Base-by-base conservation (phyloP, 2,797 vertebrate species). In the Myotis daubentonii region DNA sequence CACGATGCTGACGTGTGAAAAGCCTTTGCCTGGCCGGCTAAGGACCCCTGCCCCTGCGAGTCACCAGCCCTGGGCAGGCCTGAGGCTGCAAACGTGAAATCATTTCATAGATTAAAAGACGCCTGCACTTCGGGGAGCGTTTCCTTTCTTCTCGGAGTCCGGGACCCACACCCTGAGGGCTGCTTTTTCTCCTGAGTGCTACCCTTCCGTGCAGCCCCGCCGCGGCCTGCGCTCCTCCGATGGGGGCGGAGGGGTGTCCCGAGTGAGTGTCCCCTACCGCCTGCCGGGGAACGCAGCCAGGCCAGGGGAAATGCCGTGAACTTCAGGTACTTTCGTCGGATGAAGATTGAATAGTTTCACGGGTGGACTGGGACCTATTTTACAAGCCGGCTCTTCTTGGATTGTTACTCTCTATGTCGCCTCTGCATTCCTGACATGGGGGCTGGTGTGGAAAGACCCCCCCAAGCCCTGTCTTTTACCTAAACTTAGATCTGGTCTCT, bases 1-100 rank as follows among this genome's bases (percentile, higher is more conserved):
- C 92, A 44, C 88, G 41, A 82, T 91, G 83, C 95, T 93, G 92
- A 92, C 93, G 80, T 65, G 92, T 76, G 82, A 94, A 95, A 94
- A 95, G 94, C 94, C 95, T 55, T 85, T 57, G 78, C 94, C 93
- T 68, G 72, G 82, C 80, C 22, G 30, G 85, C 79, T 89, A 28
- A 93, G 91, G 85, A 72, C 91, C 83, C 79, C 89, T 71, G 71
- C 62, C 89, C 75, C 5, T 4, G 2, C 62, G 70, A 47, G 62
- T 84, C 36, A 0, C 2, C 57, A 68, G 84, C 94, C 3, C 83
- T 51, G 91, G 84, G 17, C 8, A 20, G 81, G 89, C 65, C 95
- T 36, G 55, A 71, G 55, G 89, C 10, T 49, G 23, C 74, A 23
- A 65, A 78, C 60, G 16, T 2, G 15, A 60, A 91, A 53, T 62